Evolutionary conservation across 1,140 invertebrate genomes (phyloP).

Genomic region (Drepana arcuata): DNA sequence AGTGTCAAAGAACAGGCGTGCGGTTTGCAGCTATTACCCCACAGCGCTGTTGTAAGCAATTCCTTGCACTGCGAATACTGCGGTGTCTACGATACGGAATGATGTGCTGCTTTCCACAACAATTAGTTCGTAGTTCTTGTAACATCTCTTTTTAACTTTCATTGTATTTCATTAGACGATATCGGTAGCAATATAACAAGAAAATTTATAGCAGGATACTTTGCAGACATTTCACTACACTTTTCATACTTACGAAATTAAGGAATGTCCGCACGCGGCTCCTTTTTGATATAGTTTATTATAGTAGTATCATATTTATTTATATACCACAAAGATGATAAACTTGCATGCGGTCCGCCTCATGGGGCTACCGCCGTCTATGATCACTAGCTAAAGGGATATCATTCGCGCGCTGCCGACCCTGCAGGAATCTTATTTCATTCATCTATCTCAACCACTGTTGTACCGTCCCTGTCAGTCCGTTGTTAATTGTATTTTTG

Average conservation of each 20-base stretch:
- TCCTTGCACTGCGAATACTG: constrained; percentile 31
- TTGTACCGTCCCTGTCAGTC: too few species aligned
- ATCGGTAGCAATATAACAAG: not conserved
- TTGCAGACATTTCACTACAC: not conserved
- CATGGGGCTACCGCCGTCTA: too few species aligned
- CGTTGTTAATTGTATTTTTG: too few species aligned
- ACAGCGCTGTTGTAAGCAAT: constrained; percentile 39
- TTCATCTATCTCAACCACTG: too few species aligned
- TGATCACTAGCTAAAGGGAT: too few species aligned
- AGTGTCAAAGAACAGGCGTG: constrained; percentile 43
- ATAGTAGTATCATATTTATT: too few species aligned
- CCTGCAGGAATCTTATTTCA: too few species aligned
- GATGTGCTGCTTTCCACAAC: constrained; percentile 29
- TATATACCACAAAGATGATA: too few species aligned
- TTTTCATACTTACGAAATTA: not conserved
- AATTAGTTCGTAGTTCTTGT: constrained; percentile 28
- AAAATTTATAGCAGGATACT: not conserved
- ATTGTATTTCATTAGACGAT: not conserved
- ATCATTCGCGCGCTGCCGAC: too few species aligned
- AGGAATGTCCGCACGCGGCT: not conserved
- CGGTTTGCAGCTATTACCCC: constrained; percentile 29
- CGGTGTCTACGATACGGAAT: too few species aligned
- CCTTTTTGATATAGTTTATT: too few species aligned
- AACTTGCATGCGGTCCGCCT: too few species aligned
- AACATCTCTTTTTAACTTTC: not conserved